Evolutionary conservation across 1,140 invertebrate genomes (phyloP), one percentile per base, ranked within the genome.

Genomic region (Batillaria attramentaria): DNA sequence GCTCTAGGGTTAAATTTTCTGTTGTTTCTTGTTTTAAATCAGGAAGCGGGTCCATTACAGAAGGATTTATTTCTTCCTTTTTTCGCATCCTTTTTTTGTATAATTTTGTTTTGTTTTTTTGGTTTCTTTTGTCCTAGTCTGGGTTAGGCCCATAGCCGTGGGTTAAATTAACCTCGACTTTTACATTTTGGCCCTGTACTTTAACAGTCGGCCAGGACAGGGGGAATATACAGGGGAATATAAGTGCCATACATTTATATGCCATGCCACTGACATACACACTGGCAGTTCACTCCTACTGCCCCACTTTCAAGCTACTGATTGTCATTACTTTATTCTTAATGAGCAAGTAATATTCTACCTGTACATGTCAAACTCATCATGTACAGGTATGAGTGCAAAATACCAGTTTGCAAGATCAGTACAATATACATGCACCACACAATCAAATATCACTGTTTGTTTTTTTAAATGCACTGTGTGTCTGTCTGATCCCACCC

Each of bases 391-490:
- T n/a, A n/a, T n/a, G n/a, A n/a, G n/a, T n/a, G n/a, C n/a, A n/a
- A n/a, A n/a, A n/a, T n/a, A n/a, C n/a, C n/a, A n/a, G n/a, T n/a
- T n/a, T n/a, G n/a, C n/a, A n/a, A n/a, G n/a, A n/a, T n/a, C n/a
- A n/a, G n/a, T n/a, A n/a, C n/a, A n/a, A n/a, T n/a, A n/a, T n/a
- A n/a, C n/a, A n/a, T n/a, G n/a, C n/a, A n/a, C 24, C 68, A 10
- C 39, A 13, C 42, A 70, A 70, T 20, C 37, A 72, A 28, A 62
- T 68, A 28, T 33, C 10, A 57, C 77, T 39, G 66, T 92, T n/a
- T n/a, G n/a, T n/a, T n/a, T n/a, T n/a, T n/a, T n/a, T n/a, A n/a
- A n/a, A n/a, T n/a, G n/a, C n/a, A n/a, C n/a, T n/a, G n/a, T n/a
- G n/a, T n/a, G n/a, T n/a, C n/a, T n/a, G n/a, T n/a, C n/a, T n/a